Percentiles rank a stretch among this genome's conserved stretches.
phyloP scores from a whole-genome alignment of 1,140 invertebrate genomes.

The Nasonia giraulti region DNA sequence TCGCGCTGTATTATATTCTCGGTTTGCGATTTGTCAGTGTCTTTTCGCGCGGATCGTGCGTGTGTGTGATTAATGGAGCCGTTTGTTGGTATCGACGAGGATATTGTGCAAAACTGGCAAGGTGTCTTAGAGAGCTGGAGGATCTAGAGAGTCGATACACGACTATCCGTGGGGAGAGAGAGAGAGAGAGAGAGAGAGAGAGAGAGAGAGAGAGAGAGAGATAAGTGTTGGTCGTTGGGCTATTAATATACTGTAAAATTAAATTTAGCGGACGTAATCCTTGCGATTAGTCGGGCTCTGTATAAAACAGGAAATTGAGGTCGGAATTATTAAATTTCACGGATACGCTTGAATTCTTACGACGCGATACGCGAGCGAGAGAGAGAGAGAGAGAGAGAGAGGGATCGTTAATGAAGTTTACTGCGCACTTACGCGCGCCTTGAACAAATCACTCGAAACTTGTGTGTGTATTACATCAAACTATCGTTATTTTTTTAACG shows the following conservation, averaged over 20 bases:
- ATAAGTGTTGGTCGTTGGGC: background rate
- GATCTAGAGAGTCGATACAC: background rate
- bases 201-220: background rate
- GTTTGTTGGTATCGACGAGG: too few relatives aligned
- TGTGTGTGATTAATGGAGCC: too few relatives aligned
- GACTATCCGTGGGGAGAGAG: background rate
- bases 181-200: too few relatives aligned
- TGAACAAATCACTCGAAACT: background rate
- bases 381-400: too few relatives aligned
- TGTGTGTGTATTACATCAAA: background rate
- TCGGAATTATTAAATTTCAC: background rate
- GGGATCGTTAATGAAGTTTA: background rate
- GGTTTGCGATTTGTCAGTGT: too few relatives aligned
- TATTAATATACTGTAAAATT: background rate
- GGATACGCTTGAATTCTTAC: background rate
- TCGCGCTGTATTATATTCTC: too few relatives aligned
- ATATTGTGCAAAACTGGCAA: background rate
- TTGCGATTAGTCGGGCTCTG: background rate
- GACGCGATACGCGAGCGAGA: background rate
- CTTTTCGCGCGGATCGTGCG: too few relatives aligned
- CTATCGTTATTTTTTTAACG: background rate
- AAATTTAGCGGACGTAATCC: background rate
- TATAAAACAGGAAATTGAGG: background rate
- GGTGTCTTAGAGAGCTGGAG: background rate
- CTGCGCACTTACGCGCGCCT: background rate